Percentiles rank a stretch among this genome's conserved stretches.
These are phyloP conservation scores for Periplaneta americana DNA, from an alignment of 1,140 invertebrate genomes.

Conservation along the genomic window DNA sequence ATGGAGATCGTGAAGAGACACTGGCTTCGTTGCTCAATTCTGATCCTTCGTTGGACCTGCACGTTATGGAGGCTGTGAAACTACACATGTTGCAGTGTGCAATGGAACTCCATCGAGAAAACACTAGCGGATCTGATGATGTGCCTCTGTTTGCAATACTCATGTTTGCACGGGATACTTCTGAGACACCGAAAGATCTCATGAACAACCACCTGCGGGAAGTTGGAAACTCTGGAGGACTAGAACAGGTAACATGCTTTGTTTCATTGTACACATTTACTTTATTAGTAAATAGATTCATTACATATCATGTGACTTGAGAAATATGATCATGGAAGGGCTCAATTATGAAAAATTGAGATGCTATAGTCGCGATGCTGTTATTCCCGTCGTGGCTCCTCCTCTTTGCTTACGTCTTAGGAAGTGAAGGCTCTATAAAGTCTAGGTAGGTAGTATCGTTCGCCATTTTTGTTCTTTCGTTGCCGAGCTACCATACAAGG, in stretches of 20 bases:
- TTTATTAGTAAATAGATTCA: too few species aligned
- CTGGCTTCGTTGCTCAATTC: conserved; percentile 38
- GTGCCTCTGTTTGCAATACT: conserved; percentile 43
- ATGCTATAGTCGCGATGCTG: too few species aligned
- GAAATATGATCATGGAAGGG: too few species aligned
- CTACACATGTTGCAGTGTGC: conserved; percentile 42
- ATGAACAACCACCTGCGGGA: conserved; percentile 42
- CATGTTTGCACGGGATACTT: conserved; percentile 43
- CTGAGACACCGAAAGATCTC: conserved; percentile 35
- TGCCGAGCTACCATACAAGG: too few species aligned
- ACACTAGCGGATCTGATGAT: conserved; percentile 28
- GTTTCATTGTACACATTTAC: too few species aligned
- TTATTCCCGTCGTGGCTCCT: too few species aligned
- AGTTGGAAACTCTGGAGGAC: conserved; percentile 39
- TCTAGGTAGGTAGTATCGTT: too few species aligned
- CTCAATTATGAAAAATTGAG: too few species aligned
- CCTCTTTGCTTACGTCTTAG: too few species aligned
- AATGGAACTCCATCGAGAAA: conserved; percentile 33
- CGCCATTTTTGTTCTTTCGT: too few species aligned
- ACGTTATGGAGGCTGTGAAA: conserved; percentile 46
- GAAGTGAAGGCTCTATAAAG: too few species aligned
- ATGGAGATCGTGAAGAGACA: conserved; percentile 30
- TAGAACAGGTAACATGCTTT: conserved; percentile 39
- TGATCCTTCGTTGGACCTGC: conserved; percentile 36
- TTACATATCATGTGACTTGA: too few species aligned